These are phyloP conservation scores for Lepus europaeus DNA, from an alignment of 2,113 vertebrate genomes.

Conservation along the genomic window DNA sequence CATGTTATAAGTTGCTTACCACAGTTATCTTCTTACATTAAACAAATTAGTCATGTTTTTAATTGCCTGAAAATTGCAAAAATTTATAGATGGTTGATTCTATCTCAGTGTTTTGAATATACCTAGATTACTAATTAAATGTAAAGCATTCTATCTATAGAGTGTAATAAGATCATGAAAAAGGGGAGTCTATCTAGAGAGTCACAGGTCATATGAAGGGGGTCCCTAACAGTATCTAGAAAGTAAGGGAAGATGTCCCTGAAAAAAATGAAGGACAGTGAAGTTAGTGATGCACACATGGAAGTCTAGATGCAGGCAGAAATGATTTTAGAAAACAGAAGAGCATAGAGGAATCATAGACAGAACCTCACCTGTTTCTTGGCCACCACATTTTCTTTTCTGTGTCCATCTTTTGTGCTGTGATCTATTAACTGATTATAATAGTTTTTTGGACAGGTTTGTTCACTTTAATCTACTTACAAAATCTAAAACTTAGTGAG, in stretches of 20 bases:
- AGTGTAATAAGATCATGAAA: background rate
- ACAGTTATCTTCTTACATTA: background rate
- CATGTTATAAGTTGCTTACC: background rate
- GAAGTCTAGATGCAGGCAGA: background rate
- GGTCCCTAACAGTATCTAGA: background rate
- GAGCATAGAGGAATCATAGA: background rate
- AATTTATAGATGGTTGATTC: background rate
- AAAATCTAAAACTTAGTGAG: conserved; percentile 31
- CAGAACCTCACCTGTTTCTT: background rate
- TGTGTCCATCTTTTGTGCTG: background rate
- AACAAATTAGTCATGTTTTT: background rate
- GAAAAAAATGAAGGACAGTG: background rate
- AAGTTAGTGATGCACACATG: background rate
- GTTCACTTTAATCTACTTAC: conserved; percentile 17
- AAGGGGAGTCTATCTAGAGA: background rate
- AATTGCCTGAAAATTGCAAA: background rate
- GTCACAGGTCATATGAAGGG: background rate
- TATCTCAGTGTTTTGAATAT: background rate
- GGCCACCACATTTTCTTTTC: background rate
- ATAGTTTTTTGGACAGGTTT: conserved; percentile 32
- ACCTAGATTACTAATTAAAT: conserved; percentile 7
- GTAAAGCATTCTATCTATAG: conserved; percentile 3
- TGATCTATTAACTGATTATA: background rate
- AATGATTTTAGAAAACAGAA: background rate
- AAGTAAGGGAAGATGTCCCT: background rate